Conservation (phyloP, 2,797 vertebrate species). For the Saxicola maurus region DNA sequence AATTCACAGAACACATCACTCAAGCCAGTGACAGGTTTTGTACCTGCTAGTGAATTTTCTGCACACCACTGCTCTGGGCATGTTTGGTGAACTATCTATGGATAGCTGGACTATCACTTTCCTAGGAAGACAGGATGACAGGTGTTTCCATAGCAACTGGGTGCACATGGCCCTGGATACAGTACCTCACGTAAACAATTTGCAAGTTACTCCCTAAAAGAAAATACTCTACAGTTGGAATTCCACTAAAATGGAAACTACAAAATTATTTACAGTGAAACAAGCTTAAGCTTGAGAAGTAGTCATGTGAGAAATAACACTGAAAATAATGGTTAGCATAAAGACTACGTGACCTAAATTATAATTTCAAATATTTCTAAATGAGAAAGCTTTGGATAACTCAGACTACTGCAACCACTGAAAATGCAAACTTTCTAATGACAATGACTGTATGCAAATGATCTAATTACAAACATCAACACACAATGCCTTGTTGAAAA, state of each 20-base stretch:
- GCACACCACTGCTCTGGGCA: not conserved
- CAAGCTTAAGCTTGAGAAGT: not conserved
- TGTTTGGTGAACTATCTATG: not conserved
- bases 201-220: not conserved
- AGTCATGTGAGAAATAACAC: not conserved
- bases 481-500: not conserved
- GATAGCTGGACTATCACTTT: not conserved
- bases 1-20: not conserved
- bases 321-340: not conserved
- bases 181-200: not conserved
- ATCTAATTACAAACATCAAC: constrained; percentile 1
- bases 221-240: not conserved
- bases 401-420: not conserved
- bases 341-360: not conserved
- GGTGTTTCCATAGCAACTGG: not conserved
- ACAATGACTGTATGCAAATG: not conserved
- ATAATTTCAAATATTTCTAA: not conserved
- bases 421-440: not conserved
- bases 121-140: not conserved
- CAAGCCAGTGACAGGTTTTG: not conserved
- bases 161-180: not conserved
- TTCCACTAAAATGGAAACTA: not conserved
- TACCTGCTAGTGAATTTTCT: not conserved
- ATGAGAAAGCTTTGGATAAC: not conserved
- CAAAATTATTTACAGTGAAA: not conserved